Evolutionary conservation across 2,888 invertebrate genomes (phyloP), one percentile per base, ranked within the genome.

Genomic region (Neria commutata): DNA sequence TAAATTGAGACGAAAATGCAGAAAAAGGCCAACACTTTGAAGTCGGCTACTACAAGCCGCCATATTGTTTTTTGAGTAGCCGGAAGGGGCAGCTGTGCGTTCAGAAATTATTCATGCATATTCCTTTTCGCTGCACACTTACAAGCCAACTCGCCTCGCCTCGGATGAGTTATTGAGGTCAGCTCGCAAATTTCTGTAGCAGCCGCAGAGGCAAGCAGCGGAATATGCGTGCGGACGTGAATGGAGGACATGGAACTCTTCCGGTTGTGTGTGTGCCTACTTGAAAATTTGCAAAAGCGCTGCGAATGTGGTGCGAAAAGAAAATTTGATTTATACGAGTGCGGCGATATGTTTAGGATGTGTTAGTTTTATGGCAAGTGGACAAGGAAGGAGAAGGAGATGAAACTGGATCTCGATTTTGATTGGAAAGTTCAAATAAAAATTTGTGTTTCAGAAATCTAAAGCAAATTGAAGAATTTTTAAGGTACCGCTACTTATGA

Each of bases 21-120:
- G 23, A 14, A 24, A 11, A 23, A 11, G n/a, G 8, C 40, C 42
- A 52, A n/a, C n/a, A n/a, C n/a, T n/a, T n/a, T 40, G 42, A 52
- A 52, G 42, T 52, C 40, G n/a, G 51, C 37, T 37, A 42, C 42
- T 40, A 14, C 26, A 23, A 16, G 11, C 40, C 25, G 52, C 52
- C 52, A 52, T 52, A 6, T 52, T 52, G 52, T 52, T 40, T 24
- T 29, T n/a, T 42, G 17, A 4, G 19, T 17, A 19, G 14, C 19
- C 19, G n/a, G 10, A 37, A 37, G 37, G 37, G 16, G 11, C 8
- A n/a, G 14, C 19, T 53, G 60, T 50, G 37, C 47, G 54, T 57
- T 64, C 52, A 57, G 60, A 64, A 77, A 77, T 75, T 77, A 75
- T 75, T 75, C 75, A 77, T 75, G 74, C 68, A 67, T n/a, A 67